Evolutionary conservation across 2,888 invertebrate species (phyloP), one percentile per base, ranked within the genome.

Genomic region (Lamproptera curius): DNA sequence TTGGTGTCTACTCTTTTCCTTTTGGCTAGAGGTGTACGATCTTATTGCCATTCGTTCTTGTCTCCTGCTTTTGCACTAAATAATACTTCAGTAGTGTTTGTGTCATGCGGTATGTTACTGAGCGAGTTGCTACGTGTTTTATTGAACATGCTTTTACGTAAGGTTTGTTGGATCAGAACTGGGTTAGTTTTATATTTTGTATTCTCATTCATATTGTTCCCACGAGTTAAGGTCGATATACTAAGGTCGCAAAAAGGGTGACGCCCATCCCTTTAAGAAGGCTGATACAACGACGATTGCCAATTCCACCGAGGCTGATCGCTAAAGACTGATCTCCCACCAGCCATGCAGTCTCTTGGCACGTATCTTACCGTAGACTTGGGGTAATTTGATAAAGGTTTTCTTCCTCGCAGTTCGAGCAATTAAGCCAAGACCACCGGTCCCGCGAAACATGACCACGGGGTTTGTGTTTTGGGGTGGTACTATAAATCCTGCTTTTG

Each of bases 241-340:
- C 42, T 13, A n/a, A 37, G 42, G 54, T 58, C 51, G 13, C 49
- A 40, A 15, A 33, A 14, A 14, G 34, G 49, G 53, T 56, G 51
- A 57, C 54, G 53, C 57, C 54, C 13, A 53, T 51, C 40, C 46
- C 42, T 2, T 20, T 31, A 47, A 48, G 51, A 51, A 42, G 51
- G 47, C 4, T 10, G 17, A 14, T 39, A 11, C 39, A 47, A 50
- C 53, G 38, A 38, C 33, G 53, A 46, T 52, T 48, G 52, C 52
- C 52, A 34, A 46, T 45, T 55, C 52, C 54, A 31, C 35, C 37
- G 52, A 48, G 52, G 56, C 53, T 52, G 52, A 47, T n/a, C 56
- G 50, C 52, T 55, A 20, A 20, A 5, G 20, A n/a, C n/a, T n/a
- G n/a, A n/a, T n/a, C n/a, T n/a, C n/a, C n/a, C n/a, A n/a, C n/a